Base-by-base conservation (phyloP, 2,113 vertebrate species). In the Ascaphus truei region DNA sequence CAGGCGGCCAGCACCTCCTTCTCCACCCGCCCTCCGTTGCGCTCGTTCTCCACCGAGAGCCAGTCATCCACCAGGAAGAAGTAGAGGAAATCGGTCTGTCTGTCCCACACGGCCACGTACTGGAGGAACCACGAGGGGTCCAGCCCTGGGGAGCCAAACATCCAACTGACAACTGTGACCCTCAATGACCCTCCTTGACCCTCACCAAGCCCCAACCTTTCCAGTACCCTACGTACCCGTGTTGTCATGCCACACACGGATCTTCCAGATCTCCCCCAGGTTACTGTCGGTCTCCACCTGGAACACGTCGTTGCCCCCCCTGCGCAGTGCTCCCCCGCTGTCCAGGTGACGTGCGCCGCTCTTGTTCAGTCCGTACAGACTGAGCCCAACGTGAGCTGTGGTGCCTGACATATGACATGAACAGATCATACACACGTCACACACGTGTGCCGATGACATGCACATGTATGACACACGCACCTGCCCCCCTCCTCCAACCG, bases 221-320 rank as follows among this genome's bases (percentile, higher is more conserved):
- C n/a, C n/a, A n/a, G n/a, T n/a, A n/a, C n/a, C 13, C 11, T 26
- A 47, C 3, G 39, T 73, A 91, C 91, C 91, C 68, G 91, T 93
- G 77, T 92, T 92, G 72, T 93, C 90, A 31, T 93, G 91, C 91
- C 91, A 93, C 61, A 92, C 78, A 33, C 82, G 81, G 27, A 93
- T 91, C 80, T 93, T 93, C 89, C 88, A 91, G 51, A 92, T 80
- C 64, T 92, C 89, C 43, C 89, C 85, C 52, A 92, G 71, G 75
- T 80, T 86, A 69, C 76, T 69, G 8, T 91, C 84, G 0, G 86
- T 90, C 81, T 92, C 91, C 64, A 93, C 57, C 58, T 91, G 89
- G 76, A 92, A 93, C 72, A 86, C 84, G 62, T 92, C 88, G 59
- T 90, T 76, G 43, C 80, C 51, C 11, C 87, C 88, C 1, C 82